Evolutionary conservation across 1,140 invertebrate genomes (phyloP), one percentile per base, ranked within the genome.

Genomic region (Neodiprion lecontei): DNA sequence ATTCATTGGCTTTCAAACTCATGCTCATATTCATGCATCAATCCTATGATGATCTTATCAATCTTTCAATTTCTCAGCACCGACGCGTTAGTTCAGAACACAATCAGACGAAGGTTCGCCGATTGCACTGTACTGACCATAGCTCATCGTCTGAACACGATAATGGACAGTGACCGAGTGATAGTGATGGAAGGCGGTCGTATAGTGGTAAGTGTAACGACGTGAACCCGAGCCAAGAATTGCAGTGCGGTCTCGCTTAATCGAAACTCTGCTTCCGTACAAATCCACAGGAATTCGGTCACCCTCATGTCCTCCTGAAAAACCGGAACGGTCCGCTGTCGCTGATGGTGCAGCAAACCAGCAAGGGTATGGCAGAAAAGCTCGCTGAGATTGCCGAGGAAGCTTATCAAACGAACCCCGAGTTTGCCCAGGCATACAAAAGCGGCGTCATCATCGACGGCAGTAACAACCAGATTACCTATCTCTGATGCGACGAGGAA

Each of bases 101-200:
- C 90, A 1, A 91, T 91, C 72, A 80, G 89, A 11, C 79, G 79
- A 47, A 86, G 90, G 76, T 91, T 92, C 80, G 79, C 76, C 23
- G 85, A 90, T 70, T 88, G 87, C 69, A 91, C 91, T 7, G 87
- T 92, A n/a, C 80, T 92, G 14, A 92, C 91, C 3, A 96, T 96
- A 79, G 95, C 95, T 17, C 95, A 96, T 88, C 89, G 95, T 49
- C 85, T 96, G 12, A 92, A 95, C 79, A 96, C 95, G 0, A 91
- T 92, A 48, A 88, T 92, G 86, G 91, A 92, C 75, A 86, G 82
- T 48, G 84, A 79, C 48, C 85, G 88, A 84, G 90, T 95, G 8
- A 79, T 95, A 74, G 94, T 95, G 7, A 90, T 96, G 88, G 91
- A 94, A 82, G 90, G 89, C 12, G 92, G 92, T 9, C 82, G 83